Conservation (phyloP, 2,113 vertebrate species). For the Dryoscopus gambensis region DNA sequence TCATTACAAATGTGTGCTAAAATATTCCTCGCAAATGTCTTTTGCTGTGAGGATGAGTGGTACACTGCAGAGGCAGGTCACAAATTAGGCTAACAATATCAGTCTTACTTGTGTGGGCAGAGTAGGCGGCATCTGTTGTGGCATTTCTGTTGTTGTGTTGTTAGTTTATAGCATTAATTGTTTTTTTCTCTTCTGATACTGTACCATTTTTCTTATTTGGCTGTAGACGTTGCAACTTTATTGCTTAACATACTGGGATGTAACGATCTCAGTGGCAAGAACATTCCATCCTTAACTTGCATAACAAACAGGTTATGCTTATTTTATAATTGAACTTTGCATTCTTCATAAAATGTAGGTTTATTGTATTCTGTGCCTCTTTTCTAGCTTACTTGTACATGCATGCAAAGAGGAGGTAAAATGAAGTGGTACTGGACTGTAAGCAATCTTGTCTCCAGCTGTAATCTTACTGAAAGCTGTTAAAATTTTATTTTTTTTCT, state of each 20-base stretch:
- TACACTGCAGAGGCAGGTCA: not conserved
- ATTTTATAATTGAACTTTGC: not conserved
- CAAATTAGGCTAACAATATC: not conserved
- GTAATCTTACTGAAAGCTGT: not conserved
- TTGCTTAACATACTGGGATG: not conserved
- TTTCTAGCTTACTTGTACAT: not conserved
- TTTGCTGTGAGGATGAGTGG: not conserved
- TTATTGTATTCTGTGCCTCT: not conserved
- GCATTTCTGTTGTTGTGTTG: not conserved
- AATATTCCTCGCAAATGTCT: not conserved
- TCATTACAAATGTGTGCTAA: not conserved
- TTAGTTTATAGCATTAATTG: not conserved
- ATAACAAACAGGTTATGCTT: not conserved
- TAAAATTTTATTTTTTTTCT: not conserved
- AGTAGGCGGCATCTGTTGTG: not conserved
- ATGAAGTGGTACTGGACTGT: not conserved
- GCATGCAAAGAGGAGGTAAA: not conserved
- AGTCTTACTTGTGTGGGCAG: not conserved
- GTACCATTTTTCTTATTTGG: not conserved
- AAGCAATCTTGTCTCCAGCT: not conserved
- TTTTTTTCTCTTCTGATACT: not conserved
- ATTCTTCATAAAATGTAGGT: not conserved
- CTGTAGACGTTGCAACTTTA: not conserved
- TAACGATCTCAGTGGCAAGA: not conserved
- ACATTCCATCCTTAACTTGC: not conserved